Percentiles rank a stretch among this genome's conserved stretches.
phyloP scores from a whole-genome alignment of 1,140 invertebrate genomes.

The Zaprionus vittiger region DNA sequence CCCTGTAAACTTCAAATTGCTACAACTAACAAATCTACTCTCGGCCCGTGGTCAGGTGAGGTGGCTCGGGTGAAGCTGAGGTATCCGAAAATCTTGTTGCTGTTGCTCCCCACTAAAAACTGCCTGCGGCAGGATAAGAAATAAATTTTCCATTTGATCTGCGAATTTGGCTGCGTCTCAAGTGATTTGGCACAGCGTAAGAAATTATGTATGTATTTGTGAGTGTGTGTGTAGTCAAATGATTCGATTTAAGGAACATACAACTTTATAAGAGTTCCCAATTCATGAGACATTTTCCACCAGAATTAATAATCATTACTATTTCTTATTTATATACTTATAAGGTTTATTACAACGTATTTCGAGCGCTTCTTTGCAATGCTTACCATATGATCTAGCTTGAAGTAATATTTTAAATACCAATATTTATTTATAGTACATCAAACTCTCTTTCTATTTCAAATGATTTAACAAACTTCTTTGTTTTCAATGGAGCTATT shows the following conservation, averaged over 20 bases:
- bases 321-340: background rate
- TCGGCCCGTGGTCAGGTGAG: conserved; percentile 44
- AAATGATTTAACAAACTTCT: too few relatives aligned
- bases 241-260: conserved; percentile 1
- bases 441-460: too few relatives aligned
- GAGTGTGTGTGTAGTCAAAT: conserved; percentile 13
- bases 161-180: conserved; percentile 33
- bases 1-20: conserved; percentile 82
- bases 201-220: background rate
- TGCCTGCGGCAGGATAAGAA: conserved; percentile 29
- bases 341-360: too few relatives aligned
- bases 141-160: conserved; percentile 43
- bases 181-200: conserved; percentile 15
- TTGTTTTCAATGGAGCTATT: too few relatives aligned
- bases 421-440: too few relatives aligned
- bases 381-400: too few relatives aligned
- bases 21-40: conserved; percentile 59
- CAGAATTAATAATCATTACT: too few relatives aligned
- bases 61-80: background rate
- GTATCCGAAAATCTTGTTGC: background rate
- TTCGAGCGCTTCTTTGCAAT: background rate
- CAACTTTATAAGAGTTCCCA: background rate
- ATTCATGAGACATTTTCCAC: background rate
- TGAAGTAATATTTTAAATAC: too few relatives aligned
- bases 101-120: conserved; percentile 18